These are phyloP conservation scores for Crotalus viridis DNA, from an alignment of 2,113 vertebrate genomes.

Conservation along the genomic window DNA sequence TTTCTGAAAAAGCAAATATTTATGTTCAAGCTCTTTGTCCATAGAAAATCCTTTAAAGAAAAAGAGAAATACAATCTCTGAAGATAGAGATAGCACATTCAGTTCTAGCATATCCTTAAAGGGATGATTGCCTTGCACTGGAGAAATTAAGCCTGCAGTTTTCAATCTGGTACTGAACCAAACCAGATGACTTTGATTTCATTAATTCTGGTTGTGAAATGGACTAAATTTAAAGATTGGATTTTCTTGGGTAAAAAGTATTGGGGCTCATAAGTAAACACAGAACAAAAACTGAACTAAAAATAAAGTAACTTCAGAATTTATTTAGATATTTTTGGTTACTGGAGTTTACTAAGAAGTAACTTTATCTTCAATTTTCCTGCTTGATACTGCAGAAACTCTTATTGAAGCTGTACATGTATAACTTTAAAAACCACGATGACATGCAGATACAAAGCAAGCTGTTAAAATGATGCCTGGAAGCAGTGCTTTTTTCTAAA, in stretches of 20 bases:
- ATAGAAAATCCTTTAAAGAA: neutral
- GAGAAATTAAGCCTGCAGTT: neutral
- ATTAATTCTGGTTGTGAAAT: neutral
- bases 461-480: neutral
- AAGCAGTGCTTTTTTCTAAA: neutral
- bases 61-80: neutral
- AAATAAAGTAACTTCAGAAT: neutral
- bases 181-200: neutral
- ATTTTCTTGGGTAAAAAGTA: neutral
- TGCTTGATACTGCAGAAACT: neutral
- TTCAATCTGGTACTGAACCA: neutral
- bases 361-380: neutral
- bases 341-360: neutral
- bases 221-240: neutral
- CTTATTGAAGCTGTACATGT: neutral
- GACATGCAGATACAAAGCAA: neutral
- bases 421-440: neutral
- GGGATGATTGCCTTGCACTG: neutral
- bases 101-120: neutral
- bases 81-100: neutral
- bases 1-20: neutral
- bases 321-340: neutral
- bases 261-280: neutral
- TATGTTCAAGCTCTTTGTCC: neutral
- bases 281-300: neutral